Base-by-base conservation (phyloP, 2,797 vertebrate genomes). In the Galagoides demidoff region DNA sequence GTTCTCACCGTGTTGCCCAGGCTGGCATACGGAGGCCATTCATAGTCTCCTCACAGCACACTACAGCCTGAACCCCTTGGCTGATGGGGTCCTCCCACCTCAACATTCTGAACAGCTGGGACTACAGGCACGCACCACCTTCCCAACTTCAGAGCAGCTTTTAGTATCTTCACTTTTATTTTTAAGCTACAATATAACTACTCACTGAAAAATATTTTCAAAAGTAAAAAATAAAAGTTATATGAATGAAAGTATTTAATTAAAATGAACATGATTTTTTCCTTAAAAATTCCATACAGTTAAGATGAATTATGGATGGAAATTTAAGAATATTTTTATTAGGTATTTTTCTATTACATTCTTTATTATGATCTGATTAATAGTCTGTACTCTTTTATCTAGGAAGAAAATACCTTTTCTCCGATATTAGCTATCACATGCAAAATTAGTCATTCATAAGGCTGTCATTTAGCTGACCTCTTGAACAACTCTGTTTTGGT, bases 361-460 rank as follows among this genome's bases (percentile, higher is more conserved):
- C 81, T 87, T 92, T 96, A 85, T n/a, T 71, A n/a, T 52, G 89
- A 63, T 90, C 55, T 85, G 63, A 83, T 92, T 79, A 92, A 83
- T 5, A 79, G 31, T 59, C 37, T 78, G 4, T 31, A 88, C 23
- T 68, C 37, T 49, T 87, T 76, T 55, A 52, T 37, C 77, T 59
- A 71, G 27, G 61, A 34, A 74, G 45, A 66, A 43, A 19, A 63
- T 3, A 70, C 22, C 49, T 68, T 82, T 89, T 92, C 78, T 94
- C 83, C 81, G 25, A 87, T 77, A 78, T 27, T 49, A 79, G 79
- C 87, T 6, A 57, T 70, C 43, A 90, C 57, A 19, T 9, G 20
- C 34, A 89, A 90, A 61, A n/a, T 83, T 37, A 85, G 17, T 71
- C 39, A 89, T 76, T 90, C 34, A 27, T 59, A 88, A 92, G 29